Evolutionary conservation across 2,113 vertebrate genomes (phyloP).

Genomic region (Aramus guarauna): DNA sequence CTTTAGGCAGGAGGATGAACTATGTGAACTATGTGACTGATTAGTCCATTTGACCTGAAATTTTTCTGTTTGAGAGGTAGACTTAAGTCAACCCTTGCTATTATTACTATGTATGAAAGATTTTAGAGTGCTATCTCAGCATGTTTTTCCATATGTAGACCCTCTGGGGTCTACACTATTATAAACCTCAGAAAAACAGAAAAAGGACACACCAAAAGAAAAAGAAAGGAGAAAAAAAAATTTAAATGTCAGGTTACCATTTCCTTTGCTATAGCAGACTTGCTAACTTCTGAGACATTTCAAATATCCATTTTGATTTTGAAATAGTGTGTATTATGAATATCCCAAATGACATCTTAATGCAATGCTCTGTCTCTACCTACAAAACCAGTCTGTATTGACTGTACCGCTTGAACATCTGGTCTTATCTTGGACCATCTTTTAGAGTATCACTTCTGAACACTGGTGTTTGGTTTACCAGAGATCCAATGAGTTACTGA

Average conservation of each 20-base stretch:
- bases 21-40: neutral
- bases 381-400: neutral
- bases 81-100: neutral
- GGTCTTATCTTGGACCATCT: neutral
- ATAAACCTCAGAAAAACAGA: neutral
- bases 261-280: neutral
- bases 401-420: neutral
- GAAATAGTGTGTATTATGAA: neutral
- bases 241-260: neutral
- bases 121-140: neutral
- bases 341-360: neutral
- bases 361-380: neutral
- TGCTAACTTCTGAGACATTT: neutral
- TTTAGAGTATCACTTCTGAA: neutral
- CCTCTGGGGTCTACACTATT: neutral
- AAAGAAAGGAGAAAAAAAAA: neutral
- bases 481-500: neutral
- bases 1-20: neutral
- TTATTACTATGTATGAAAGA: neutral
- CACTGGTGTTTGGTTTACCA: neutral
- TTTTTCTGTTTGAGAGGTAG: neutral
- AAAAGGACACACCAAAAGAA: neutral
- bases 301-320: neutral
- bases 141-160: fast-evolving
- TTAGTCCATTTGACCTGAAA: neutral